Base-by-base conservation (phyloP, 2,113 vertebrate species). In the Phainopepla nitens region DNA sequence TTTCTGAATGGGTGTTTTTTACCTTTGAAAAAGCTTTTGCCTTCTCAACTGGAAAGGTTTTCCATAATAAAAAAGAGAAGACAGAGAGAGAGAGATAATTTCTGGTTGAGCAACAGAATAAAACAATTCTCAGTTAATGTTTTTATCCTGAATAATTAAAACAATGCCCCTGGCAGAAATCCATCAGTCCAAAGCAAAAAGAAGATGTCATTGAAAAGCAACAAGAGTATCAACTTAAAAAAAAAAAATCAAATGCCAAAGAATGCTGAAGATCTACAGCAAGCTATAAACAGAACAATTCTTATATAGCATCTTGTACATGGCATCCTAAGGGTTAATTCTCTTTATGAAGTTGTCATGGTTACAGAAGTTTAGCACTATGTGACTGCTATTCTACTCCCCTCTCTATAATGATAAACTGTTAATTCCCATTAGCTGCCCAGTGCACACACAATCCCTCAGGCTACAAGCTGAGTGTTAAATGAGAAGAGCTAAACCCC, bases 91-190 rank as follows among this genome's bases (percentile, higher is more conserved):
- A 78, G 8, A 28, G 4, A 1, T 39, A 39, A 51, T 41, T 94
- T 78, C 54, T 51, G 5, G 2, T 71, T 56, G 85, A 39, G 44
- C 49, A 78, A 85, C 56, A 85, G 29, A 82, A 79, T 42, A 91
- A 95, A 96, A 33, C n/a, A 75, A 90, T 86, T 95, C 73, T 41
- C 3, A 58, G 21, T 73, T 89, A 76, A 87, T 56, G 3, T 65
- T 91, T 87, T 80, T 15, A 61, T 6, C 10, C 22, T 91, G 83
- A 87, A 81, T 87, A 92, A 92, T 90, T 91, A 86, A 88, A 94
- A 51, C 15, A 71, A 29, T 35, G 16, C 27, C 24, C 13, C 24
- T 64, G 78, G 33, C 36, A 86, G 13, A 58, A 87, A 88, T 75
- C 10, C 25, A 56, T 75, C 70, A 85, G 24, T 82, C 51, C 24